Evolutionary conservation across 2,797 vertebrate genomes (phyloP).

Genomic region (Galagoides demidoff): DNA sequence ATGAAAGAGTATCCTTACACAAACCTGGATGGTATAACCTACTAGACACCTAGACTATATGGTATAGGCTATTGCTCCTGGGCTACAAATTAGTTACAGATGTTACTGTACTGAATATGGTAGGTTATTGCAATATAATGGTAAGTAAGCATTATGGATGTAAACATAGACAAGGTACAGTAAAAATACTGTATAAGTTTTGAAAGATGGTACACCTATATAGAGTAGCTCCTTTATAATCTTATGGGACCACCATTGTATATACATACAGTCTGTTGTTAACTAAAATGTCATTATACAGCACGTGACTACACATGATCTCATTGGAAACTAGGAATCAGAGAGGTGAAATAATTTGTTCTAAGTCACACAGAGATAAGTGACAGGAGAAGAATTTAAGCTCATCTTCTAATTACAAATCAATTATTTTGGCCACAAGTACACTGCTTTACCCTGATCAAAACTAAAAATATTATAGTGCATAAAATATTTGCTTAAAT

Average conservation of each 20-base stretch:
- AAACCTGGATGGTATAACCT: too few species aligned
- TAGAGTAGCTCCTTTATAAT: neutral
- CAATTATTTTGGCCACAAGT: neutral
- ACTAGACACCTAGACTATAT: neutral
- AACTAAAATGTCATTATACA: neutral
- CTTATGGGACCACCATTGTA: neutral
- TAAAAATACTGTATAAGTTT: neutral
- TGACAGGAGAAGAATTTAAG: conserved; percentile 3
- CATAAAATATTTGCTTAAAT: conserved; percentile 43
- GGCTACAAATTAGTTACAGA: neutral
- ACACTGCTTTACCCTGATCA: neutral
- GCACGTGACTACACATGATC: neutral
- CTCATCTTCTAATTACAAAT: neutral
- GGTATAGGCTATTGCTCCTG: neutral
- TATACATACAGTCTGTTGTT: too few species aligned
- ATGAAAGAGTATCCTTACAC: neutral
- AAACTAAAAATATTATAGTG: neutral
- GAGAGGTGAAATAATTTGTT: conserved; percentile 5
- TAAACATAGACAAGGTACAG: neutral
- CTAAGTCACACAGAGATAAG: neutral
- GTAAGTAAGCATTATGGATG: neutral
- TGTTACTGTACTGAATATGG: neutral
- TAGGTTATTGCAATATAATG: neutral
- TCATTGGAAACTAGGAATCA: neutral
- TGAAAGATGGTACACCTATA: neutral